These are phyloP conservation scores for Metallyticus violacea DNA, from an alignment of 2,888 invertebrate species.

Conservation along the genomic window DNA sequence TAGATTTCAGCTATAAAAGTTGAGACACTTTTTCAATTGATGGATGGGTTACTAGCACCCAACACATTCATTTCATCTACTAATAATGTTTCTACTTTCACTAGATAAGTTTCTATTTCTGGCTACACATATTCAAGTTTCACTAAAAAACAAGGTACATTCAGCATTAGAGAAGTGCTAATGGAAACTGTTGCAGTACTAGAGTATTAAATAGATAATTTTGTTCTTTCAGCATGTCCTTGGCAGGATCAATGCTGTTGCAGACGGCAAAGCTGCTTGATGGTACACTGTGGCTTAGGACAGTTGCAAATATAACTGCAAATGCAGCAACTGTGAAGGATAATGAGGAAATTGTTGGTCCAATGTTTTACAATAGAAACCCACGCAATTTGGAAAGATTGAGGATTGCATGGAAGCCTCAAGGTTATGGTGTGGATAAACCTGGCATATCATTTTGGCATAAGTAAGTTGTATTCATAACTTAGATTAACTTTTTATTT, in stretches of 20 bases:
- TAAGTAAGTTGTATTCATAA: conserved; percentile 6
- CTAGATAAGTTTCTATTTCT: no score
- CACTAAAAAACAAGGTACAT: no score
- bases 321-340: background rate
- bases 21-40: no score
- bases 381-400: conserved; percentile 5
- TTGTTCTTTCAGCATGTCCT: background rate
- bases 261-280: background rate
- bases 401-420: conserved; percentile 1
- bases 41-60: no score
- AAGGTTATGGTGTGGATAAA: background rate
- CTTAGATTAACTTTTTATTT: background rate
- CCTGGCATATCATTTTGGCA: conserved; percentile 24
- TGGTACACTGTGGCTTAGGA: no score
- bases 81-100: no score
- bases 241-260: no score
- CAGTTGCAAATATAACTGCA: background rate
- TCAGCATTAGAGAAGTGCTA: no score
- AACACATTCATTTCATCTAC: no score
- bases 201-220: background rate
- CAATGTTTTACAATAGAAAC: background rate
- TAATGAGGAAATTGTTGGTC: background rate
- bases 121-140: no score
- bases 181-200: no score
- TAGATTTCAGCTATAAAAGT: no score